Evolutionary conservation across 1,140 invertebrate genomes (phyloP), one percentile per base, ranked within the genome.

Genomic region (Orussus abietinus): DNA sequence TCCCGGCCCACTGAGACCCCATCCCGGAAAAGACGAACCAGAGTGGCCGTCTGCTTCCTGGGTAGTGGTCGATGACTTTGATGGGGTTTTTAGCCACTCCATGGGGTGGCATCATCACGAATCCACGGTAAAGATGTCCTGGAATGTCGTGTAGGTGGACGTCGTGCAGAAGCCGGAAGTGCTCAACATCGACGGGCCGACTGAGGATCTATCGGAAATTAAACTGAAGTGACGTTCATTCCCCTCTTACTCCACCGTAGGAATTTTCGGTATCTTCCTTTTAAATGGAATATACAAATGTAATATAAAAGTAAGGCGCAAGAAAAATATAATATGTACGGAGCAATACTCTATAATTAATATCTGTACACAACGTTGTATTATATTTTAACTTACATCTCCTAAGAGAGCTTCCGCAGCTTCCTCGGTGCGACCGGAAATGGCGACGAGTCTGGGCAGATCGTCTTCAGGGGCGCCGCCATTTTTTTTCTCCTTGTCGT

Each of bases 11-110:
- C 57, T 95, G 90, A 1, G 85, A 85, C 4, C 90, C 90, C 87
- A 96, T 91, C 34, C 91, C 91, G 45, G 90, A 86, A 70, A 92
- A 96, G 6, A 95, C 81, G 69, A 87, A 92, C 78, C 89, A 92
- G 0, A 96, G 72, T 11, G 89, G 87, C 47, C 80, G 68, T 40
- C 75, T 74, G 4, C 77, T 70, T 1, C 78, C 82, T 0, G 75
- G 66, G 59, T 77, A 83, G 61, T 80, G 77, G 33, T 80, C 69
- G 7, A 80, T 66, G 28, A 79, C 74, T 40, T 66, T 70, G 1
- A 63, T 56, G 5, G 75, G 25, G 0, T 66, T 50, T 2, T 75
- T 66, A 2, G 66, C 49, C 45, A 65, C n/a, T 46, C 65, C 42
- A 53, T 66, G 25, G 4, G 73, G 64, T 26, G 35, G 70, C 73